Base-by-base conservation (phyloP, 2,888 invertebrate species). In the Euplexia lucipara region DNA sequence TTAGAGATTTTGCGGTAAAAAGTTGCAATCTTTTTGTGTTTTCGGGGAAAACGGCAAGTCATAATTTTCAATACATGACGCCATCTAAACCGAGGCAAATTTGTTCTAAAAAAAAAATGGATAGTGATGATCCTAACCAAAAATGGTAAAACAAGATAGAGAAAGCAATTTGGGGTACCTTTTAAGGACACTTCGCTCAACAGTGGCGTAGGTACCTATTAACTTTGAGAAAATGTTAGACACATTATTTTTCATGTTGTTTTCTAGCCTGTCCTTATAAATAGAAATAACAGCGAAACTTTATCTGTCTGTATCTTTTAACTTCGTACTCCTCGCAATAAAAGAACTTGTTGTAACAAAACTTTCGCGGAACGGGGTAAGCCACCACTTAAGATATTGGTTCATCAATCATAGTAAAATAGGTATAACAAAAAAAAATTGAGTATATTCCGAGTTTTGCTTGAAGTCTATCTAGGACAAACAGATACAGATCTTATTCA, bases 321-420 rank as follows among this genome's bases (percentile, higher is more conserved):
- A 20, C 30, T 45, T 34, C 16, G 18, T 39, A 26, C n/a, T 58
- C 16, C 12, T 14, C 9, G 10, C 14, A 44, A 47, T 39, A 64
- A 20, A 53, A 16, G 0, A 66, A 65, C 20, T 65, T 35, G 10
- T 20, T 14, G 18, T 49, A 22, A 1, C 14, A 16, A 49, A 52
- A 70, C 34, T 66, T 52, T 49, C 49, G 12, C 14, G 42, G 30
- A 53, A 71, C 52, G 48, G 30, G 37, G 45, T 73, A 37, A 30
- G 42, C 20, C 1, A 10, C 52, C 57, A 70, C 75, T 75, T 49
- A 53, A 22, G 52, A 45, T 57, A 75, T 67, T 73, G 53, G 39
- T 32, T 22, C 74, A 73, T 71, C 61, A 61, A 71, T 71, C 71
- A 57, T 68, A 26, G 30, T 61, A 42, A 44, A 61, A 37, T 2